Conservation (phyloP, 2,797 vertebrate genomes). For the Gouania willdenowi region DNA sequence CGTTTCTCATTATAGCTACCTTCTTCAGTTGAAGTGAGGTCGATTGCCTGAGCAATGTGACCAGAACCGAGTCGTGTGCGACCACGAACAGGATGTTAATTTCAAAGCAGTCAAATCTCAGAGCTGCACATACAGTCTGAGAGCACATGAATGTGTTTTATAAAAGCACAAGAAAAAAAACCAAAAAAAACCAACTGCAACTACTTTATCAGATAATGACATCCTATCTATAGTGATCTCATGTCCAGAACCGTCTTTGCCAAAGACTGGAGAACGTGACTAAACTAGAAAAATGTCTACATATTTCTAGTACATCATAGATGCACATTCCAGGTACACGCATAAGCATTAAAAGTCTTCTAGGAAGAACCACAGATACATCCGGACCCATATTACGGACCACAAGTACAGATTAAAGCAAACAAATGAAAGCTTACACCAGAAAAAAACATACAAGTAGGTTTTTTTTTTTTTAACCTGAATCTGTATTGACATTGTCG, state of each 20-base stretch:
- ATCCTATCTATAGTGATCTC: too few relatives aligned
- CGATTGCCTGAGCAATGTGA: conserved; percentile 49
- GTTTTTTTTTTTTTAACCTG: conserved; percentile 7
- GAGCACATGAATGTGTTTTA: background rate
- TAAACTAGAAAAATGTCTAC: too few relatives aligned
- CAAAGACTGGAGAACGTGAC: too few relatives aligned
- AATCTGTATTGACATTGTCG: too few relatives aligned
- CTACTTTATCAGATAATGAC: too few relatives aligned
- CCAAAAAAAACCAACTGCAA: background rate
- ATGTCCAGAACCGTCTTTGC: too few relatives aligned
- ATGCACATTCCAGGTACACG: background rate
- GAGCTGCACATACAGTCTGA: background rate
- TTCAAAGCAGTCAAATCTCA: conserved; percentile 50
- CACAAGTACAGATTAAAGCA: conserved; percentile 51
- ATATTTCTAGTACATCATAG: too few relatives aligned
- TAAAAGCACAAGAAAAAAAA: background rate
- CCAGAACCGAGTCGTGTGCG: conserved; percentile 38
- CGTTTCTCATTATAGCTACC: conserved; percentile 72
- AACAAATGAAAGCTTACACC: too few relatives aligned
- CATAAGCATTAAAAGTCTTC: conserved; percentile 53
- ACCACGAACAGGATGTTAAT: conserved; percentile 39
- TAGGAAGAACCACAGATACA: conserved; percentile 81
- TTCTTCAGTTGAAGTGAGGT: conserved; percentile 72
- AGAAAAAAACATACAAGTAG: too few relatives aligned
- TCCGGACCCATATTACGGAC: conserved; percentile 49